Evolutionary conservation across 2,888 invertebrate species (phyloP), one percentile per base, ranked within the genome.

Genomic region (Nymphalis urticae): DNA sequence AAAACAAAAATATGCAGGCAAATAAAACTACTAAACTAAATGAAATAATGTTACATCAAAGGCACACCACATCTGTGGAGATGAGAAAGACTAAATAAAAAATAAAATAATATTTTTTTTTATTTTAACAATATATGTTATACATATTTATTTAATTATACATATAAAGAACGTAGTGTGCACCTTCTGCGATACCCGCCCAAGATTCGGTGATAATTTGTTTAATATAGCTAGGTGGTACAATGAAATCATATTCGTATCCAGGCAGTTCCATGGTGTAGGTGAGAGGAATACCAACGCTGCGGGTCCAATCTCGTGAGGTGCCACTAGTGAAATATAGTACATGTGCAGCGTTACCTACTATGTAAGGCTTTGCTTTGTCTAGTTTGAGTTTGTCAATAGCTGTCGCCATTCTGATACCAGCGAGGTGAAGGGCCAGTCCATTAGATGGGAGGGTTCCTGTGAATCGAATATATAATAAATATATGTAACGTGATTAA

Each of bases 211-310:
- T 81, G 1, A 95, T 94, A 42, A 95, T 93, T 54, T 93, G 91
- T 62, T 87, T 70, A 58, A 95, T 93, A 74, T 94, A 92, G 0
- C 82, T 74, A 0, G 94, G 84, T 2, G 94, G 93, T 0, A 95
- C 94, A 72, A 94, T 76, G 81, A 96, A 96, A 10, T 78, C 77
- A 65, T 87, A 90, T 1, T 90, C 86, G 70, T 95, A 95, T 47
- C 93, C 94, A 0, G 95, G 95, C 67, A 96, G 85, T 82, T 96
- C 96, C 80, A 95, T 84, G 10, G 95, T 95, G 76, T 95, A 95
- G 0, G 95, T 92, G 48, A 95, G 85, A 0, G 94, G 93, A 64
- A 95, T 87, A 0, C 93, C 93, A 0, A 86, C 90, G 17, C 89
- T 94, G 73, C 93, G 93, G 0, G 95, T 94, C 93, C 95, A 96